Evolutionary conservation across 2,888 invertebrate genomes (phyloP).

Genomic region (Dromius quadrimaculatus): DNA sequence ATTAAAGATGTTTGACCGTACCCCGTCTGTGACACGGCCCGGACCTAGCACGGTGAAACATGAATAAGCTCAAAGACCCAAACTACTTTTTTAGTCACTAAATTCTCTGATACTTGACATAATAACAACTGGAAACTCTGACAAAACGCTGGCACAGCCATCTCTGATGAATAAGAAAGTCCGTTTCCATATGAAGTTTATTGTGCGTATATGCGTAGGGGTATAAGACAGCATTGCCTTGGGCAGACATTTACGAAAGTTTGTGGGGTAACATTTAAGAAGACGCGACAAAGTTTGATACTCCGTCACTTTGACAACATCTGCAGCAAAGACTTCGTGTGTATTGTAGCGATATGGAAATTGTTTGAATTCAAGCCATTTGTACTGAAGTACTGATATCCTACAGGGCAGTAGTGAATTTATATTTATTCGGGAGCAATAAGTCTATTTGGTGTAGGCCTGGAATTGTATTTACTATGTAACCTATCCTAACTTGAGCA

Average conservation of each 20-base stretch:
- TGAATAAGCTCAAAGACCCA: too few species aligned
- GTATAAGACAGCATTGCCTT: background rate
- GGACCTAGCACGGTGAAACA: too few species aligned
- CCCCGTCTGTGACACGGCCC: too few species aligned
- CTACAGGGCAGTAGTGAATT: conserved; percentile 1
- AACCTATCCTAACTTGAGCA: background rate
- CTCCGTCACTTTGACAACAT: conserved; percentile 48
- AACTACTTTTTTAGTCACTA: too few species aligned
- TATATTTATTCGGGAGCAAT: background rate
- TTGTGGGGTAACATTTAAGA: conserved; percentile 40
- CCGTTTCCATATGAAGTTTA: background rate
- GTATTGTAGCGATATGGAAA: conserved; percentile 32
- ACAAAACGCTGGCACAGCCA: background rate
- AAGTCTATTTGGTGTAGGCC: background rate
- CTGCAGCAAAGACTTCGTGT: conserved; percentile 43
- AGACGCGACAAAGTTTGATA: conserved; percentile 44
- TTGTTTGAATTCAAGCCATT: conserved; percentile 47
- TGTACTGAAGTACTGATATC: conserved; percentile 33
- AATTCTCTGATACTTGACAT: too few species aligned
- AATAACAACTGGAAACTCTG: background rate
- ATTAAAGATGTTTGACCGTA: too few species aligned
- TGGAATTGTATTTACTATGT: background rate
- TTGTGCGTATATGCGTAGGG: background rate
- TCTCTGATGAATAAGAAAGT: background rate
- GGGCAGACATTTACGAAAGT: conserved; percentile 29